phyloP scores from a whole-genome alignment of 2,113 vertebrate genomes.

The Pogonocichla stellata region DNA sequence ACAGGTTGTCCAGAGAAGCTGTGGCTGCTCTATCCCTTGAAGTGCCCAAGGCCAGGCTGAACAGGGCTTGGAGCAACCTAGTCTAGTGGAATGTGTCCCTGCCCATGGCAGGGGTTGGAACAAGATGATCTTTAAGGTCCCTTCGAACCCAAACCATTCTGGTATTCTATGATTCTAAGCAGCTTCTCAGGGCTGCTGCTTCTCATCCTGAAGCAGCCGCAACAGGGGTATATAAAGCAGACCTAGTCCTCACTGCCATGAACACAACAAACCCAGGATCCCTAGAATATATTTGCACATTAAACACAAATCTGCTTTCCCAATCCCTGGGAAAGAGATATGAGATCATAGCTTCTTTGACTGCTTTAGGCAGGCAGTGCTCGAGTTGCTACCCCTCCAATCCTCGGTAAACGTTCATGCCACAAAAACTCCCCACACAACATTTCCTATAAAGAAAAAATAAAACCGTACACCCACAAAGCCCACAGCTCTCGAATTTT shows the following conservation, averaged over 20 bases:
- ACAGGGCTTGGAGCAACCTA: neutral
- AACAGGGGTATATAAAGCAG: neutral
- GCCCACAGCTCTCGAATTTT: neutral
- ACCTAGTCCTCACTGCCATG: accelerated
- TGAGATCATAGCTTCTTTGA: neutral
- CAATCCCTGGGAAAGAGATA: accelerated
- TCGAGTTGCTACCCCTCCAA: neutral
- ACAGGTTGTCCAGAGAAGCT: neutral
- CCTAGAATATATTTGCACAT: neutral
- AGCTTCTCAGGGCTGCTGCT: neutral
- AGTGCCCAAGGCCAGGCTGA: neutral
- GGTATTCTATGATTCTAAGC: neutral
- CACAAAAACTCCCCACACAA: neutral
- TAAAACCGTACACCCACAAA: neutral
- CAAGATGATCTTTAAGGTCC: neutral
- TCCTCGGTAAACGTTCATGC: neutral
- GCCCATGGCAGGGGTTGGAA: neutral
- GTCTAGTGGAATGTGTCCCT: neutral
- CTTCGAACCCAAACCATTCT: neutral
- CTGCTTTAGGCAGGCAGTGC: neutral
- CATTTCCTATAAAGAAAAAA: neutral
- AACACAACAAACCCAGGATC: neutral
- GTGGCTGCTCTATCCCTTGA: neutral
- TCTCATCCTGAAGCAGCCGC: neutral
- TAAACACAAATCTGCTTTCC: neutral